Conservation (phyloP, 2,888 invertebrate species). For the Torymus aiolomorphi region DNA sequence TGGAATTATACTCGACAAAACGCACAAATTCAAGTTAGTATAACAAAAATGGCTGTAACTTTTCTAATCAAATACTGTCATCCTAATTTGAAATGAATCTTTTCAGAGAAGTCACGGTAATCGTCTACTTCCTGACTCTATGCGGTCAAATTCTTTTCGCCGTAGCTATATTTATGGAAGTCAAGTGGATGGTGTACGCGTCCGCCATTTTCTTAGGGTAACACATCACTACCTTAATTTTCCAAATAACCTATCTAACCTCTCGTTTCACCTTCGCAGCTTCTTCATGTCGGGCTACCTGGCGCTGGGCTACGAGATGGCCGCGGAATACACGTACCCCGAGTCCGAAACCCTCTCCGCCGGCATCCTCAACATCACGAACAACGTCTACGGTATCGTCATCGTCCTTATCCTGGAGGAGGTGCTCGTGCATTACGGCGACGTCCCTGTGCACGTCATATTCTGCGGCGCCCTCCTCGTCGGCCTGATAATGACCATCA, state of each 20-base stretch:
- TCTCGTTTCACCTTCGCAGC: slow-evolving; percentile 71
- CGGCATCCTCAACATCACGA: slow-evolving; percentile 81
- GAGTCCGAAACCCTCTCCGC: slow-evolving; percentile 84
- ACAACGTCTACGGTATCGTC: slow-evolving; percentile 70
- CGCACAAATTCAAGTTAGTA: slow-evolving; percentile 81
- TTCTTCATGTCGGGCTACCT: slow-evolving; percentile 86
- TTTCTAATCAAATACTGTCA: too few relatives aligned
- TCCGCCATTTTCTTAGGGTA: slow-evolving; percentile 68
- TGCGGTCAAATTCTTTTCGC: slow-evolving; percentile 70
- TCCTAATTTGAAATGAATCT: neutral
- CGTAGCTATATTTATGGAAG: slow-evolving; percentile 62
- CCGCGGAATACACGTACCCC: slow-evolving; percentile 85
- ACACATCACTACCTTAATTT: neutral
- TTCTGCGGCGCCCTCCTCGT: slow-evolving; percentile 65
- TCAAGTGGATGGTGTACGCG: slow-evolving; percentile 69
- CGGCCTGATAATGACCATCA: slow-evolving; percentile 68
- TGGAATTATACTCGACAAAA: slow-evolving; percentile 81
- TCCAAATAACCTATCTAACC: neutral
- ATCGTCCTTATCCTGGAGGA: slow-evolving; percentile 69
- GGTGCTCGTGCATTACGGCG: slow-evolving; percentile 68
- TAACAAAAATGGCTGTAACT: too few relatives aligned
- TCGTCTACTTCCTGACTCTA: slow-evolving; percentile 67
- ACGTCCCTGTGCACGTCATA: slow-evolving; percentile 71
- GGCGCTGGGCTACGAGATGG: slow-evolving; percentile 85
- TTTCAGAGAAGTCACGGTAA: slow-evolving; percentile 78